Evolutionary conservation across 2,888 invertebrate genomes (phyloP).

Genomic region (Eudasyphora cyanicolor): DNA sequence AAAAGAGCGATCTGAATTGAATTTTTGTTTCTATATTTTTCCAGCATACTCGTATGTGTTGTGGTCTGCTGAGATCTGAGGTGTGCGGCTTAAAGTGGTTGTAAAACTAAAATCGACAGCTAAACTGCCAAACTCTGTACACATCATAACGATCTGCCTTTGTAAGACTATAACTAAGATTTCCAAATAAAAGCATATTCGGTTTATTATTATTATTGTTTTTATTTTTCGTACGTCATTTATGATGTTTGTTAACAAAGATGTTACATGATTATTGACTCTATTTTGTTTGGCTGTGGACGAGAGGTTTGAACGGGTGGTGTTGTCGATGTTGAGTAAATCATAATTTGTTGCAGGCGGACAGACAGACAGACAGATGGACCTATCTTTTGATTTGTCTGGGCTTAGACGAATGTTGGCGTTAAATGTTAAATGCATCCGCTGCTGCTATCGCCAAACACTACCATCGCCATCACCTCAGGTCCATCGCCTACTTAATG

Average conservation of each 20-base stretch:
- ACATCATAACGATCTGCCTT: background rate
- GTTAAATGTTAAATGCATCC: slow-evolving; percentile 14
- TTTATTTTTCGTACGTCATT: background rate
- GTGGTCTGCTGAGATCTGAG: no score
- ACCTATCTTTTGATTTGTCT: background rate
- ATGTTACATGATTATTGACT: slow-evolving; percentile 8
- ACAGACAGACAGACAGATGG: background rate
- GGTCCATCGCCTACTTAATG: background rate
- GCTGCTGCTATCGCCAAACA: background rate
- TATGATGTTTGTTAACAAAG: background rate
- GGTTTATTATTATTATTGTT: no score
- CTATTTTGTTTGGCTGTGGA: background rate
- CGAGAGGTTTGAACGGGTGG: background rate
- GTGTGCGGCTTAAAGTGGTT: background rate
- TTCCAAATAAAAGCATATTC: slow-evolving; percentile 18
- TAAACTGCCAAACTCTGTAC: background rate
- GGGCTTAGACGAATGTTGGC: background rate
- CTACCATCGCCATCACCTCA: background rate
- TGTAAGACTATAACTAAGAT: background rate
- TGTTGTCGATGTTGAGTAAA: background rate
- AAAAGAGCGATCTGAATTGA: background rate
- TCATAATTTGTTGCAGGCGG: background rate
- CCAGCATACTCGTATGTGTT: background rate
- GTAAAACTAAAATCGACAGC: slow-evolving; percentile 1
- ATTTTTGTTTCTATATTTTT: background rate